Conservation (phyloP, 2,113 vertebrate genomes). For the Lasiurus cinereus region DNA sequence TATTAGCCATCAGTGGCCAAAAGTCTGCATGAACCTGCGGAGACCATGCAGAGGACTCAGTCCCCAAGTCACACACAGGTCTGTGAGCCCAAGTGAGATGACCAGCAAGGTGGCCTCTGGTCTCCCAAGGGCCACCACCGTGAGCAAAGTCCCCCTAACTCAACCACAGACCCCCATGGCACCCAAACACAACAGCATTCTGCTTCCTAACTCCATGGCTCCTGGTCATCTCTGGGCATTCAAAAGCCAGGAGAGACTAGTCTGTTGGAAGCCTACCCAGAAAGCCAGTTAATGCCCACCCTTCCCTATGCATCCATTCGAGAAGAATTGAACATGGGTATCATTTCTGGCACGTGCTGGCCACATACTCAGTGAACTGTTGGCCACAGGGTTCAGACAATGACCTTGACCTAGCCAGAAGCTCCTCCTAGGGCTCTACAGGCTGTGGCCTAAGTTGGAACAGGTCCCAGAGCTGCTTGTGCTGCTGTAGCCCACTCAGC, state of each 20-base stretch:
- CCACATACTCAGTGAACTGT: rapidly evolving
- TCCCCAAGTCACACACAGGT: neutral
- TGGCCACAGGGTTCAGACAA: neutral
- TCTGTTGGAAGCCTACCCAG: neutral
- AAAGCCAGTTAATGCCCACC: rapidly evolving
- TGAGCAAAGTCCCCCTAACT: neutral
- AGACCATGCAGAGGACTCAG: neutral
- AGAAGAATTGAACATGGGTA: rapidly evolving
- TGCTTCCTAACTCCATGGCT: neutral
- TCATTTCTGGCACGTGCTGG: rapidly evolving
- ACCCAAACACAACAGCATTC: too few relatives aligned
- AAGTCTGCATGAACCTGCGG: neutral
- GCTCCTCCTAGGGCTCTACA: neutral
- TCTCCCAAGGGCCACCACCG: rapidly evolving
- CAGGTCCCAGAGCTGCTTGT: neutral
- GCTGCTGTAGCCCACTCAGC: neutral
- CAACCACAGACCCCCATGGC: neutral
- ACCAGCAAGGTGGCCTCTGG: neutral
- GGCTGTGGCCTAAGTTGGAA: rapidly evolving
- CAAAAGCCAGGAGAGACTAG: rapidly evolving
- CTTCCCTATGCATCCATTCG: neutral
- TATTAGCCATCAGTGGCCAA: neutral
- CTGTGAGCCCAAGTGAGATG: neutral
- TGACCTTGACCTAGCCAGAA: neutral
- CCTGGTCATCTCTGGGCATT: rapidly evolving